These are phyloP conservation scores for Athetis lepigone DNA, from an alignment of 2,888 invertebrate species.

Conservation along the genomic window DNA sequence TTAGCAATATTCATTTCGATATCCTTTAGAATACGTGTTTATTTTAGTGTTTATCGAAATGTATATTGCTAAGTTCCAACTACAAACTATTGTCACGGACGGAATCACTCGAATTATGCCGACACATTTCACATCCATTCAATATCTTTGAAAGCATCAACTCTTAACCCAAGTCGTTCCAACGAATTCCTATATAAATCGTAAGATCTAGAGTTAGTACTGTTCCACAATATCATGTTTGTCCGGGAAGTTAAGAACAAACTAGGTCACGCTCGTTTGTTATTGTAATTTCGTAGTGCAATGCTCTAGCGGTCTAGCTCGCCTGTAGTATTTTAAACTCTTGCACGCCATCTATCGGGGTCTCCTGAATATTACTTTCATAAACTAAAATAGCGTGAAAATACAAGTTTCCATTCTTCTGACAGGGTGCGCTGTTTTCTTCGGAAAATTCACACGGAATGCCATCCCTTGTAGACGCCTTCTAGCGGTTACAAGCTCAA, in stretches of 20 bases:
- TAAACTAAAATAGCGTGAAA: neutral
- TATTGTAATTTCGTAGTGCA: conserved; percentile 9
- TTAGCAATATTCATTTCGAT: no score
- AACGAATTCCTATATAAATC: neutral
- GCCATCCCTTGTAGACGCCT: neutral
- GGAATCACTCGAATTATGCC: conserved; percentile 12
- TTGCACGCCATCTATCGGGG: conserved; percentile 6
- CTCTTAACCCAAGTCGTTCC: neutral
- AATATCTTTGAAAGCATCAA: conserved; percentile 17
- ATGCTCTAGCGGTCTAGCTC: neutral
- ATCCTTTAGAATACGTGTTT: no score
- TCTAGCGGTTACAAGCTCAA: neutral
- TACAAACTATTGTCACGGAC: conserved; percentile 6
- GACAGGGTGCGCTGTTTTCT: neutral
- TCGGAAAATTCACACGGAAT: neutral
- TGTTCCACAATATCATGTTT: conserved; percentile 14
- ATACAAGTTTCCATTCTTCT: neutral
- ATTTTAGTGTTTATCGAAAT: no score
- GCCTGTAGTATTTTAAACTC: neutral
- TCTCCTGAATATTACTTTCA: neutral
- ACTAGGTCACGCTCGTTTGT: conserved; percentile 12
- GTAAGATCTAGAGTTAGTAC: neutral
- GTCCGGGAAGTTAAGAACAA: conserved; percentile 3
- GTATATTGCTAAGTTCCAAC: no score
- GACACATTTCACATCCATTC: conserved; percentile 18